Evolutionary conservation across 2,888 invertebrate species (phyloP), one percentile per base, ranked within the genome.

Genomic region (Sphaerolaimus hirsutus): DNA sequence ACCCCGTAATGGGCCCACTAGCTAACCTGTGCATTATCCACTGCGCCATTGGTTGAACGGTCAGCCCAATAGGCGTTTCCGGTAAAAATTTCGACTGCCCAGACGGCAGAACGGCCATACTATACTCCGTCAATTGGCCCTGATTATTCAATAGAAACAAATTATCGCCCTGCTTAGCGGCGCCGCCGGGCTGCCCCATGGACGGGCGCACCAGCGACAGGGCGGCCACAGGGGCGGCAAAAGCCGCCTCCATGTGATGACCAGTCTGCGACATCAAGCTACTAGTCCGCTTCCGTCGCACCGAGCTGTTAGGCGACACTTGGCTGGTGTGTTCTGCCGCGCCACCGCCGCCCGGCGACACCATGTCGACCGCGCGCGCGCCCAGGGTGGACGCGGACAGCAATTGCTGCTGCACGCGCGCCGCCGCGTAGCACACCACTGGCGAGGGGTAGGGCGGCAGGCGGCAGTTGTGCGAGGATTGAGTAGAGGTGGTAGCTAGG

Each of bases 361-460:
- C 51, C 46, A 60, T 50, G 48, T 60, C 60, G 1, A 53, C 48
- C 2, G 60, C 60, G 56, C 60, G 58, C 1, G 60, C 59, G 19
- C 52, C 49, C 22, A 58, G 38, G 44, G 54, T 55, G 41, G 57
- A 57, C 12, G 57, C 48, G 1, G 57, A 55, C 40, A 58, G 52
- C 2, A 49, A 41, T 1, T 50, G 50, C 43, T 55, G 56, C 44
- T 54, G 46, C 12, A 56, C 21, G 38, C 26, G 2, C 7, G 27
- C 24, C 52, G 86, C 68, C 1, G 89, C 82, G 55, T 75, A 69
- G 38, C 81, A 70, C 23, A 78, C 74, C 22, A 77, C 74, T 17
- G 89, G 86, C 60, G 78, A 76, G 14, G 87, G 82, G 69, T 79
- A 87, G 5, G 87, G 87, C 43, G 86, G 83, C 62, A 84, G 71